Conservation (phyloP, 2,888 invertebrate species). For the Villa cingulata region DNA sequence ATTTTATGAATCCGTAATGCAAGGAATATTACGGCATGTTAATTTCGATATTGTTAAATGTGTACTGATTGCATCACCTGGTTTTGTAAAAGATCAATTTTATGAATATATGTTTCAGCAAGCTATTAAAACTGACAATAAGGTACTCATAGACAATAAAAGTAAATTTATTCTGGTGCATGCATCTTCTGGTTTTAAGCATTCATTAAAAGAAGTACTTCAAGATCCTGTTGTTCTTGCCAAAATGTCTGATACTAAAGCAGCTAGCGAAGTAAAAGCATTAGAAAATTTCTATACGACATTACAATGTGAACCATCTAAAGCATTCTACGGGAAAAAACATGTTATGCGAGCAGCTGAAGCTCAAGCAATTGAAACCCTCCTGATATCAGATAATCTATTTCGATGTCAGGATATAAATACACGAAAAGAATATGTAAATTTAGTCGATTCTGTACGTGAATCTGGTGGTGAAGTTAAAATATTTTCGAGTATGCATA, state of each 20-base stretch:
- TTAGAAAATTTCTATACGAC: conserved; percentile 84
- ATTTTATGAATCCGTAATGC: conserved; percentile 84
- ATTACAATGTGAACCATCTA: conserved; percentile 79
- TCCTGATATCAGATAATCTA: conserved; percentile 89
- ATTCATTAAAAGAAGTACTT: conserved; percentile 82
- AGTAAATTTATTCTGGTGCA: conserved; percentile 90
- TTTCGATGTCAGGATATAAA: conserved; percentile 80
- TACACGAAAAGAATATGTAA: conserved; percentile 78
- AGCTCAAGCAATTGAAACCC: conserved; percentile 82
- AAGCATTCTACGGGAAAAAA: conserved; percentile 92
- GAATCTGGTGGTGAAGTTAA: conserved; percentile 88
- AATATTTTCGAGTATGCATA: conserved; percentile 96
- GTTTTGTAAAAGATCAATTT: conserved; percentile 96
- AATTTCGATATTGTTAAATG: conserved; percentile 95
- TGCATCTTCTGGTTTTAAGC: conserved; percentile 95
- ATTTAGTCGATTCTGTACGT: conserved; percentile 77
- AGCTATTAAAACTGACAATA: conserved; percentile 83
- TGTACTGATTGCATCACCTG: conserved; percentile 89
- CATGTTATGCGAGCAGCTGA: conserved; percentile 82
- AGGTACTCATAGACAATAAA: conserved; percentile 78
- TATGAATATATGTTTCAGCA: conserved; percentile 86
- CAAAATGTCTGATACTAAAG: conserved; percentile 93
- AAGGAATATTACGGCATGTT: conserved; percentile 80
- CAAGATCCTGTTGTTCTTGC: conserved; percentile 65
- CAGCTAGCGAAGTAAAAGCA: conserved; percentile 79